These are phyloP conservation scores for Myiagra hebetior DNA, from an alignment of 2,113 vertebrate species.

Conservation along the genomic window DNA sequence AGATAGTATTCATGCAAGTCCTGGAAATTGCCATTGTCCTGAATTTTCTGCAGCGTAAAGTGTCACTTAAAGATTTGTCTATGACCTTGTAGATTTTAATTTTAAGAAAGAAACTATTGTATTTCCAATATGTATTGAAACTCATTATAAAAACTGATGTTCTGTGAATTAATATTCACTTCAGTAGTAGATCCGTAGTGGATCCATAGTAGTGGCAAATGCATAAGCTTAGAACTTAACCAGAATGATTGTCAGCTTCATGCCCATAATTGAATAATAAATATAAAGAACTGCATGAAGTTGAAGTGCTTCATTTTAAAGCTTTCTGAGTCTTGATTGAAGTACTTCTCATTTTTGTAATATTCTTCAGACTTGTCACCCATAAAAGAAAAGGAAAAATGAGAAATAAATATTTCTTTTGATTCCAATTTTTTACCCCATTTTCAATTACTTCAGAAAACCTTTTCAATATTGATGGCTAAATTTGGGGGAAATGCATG, in stretches of 20 bases:
- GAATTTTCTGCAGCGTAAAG: neutral
- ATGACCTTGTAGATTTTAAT: neutral
- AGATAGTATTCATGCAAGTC: neutral
- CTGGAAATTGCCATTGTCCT: neutral
- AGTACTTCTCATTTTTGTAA: neutral
- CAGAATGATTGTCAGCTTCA: neutral
- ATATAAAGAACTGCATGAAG: neutral
- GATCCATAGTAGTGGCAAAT: neutral
- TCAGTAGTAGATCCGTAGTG: neutral
- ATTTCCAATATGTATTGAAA: neutral
- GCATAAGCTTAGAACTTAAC: neutral
- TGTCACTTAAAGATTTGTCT: neutral
- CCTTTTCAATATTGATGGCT: neutral
- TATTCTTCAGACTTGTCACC: neutral
- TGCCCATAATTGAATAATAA: neutral
- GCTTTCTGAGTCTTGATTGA: neutral
- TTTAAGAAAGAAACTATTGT: neutral
- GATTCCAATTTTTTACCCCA: fast-evolving
- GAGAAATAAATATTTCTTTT: neutral
- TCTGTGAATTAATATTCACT: neutral
- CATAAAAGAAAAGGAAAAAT: neutral
- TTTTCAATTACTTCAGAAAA: neutral
- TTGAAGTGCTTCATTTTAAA: neutral
- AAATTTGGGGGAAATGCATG: neutral
- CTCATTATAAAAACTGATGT: neutral